Evolutionary conservation across 2,113 vertebrate genomes (phyloP).

Genomic region (Balaenoptera acutorostrata): DNA sequence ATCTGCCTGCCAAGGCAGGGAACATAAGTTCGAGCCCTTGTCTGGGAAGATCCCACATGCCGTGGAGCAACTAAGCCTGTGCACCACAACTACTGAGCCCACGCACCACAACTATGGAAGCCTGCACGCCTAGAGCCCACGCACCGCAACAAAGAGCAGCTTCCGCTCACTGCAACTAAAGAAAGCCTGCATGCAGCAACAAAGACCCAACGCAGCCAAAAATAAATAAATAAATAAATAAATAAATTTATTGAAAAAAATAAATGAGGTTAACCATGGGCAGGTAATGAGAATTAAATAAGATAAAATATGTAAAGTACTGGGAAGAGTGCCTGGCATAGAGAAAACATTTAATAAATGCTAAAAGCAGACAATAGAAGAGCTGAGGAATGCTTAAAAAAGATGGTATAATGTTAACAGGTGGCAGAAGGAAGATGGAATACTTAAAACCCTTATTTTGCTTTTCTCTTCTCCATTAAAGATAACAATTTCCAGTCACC

Average conservation of each 20-base stretch:
- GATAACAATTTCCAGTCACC: background rate
- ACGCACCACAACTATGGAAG: fast-evolving
- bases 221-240: too few species aligned
- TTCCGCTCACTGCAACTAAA: too few species aligned
- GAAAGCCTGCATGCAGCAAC: too few species aligned
- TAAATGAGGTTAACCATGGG: background rate
- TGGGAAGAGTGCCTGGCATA: background rate
- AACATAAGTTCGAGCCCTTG: too few species aligned
- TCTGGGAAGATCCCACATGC: too few species aligned
- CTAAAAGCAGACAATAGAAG: background rate
- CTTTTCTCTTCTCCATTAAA: background rate
- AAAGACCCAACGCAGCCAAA: too few species aligned
- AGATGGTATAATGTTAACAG: background rate
- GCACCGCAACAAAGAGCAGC: too few species aligned
- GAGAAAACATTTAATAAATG: background rate
- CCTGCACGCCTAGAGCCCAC: too few species aligned
- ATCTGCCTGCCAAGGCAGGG: too few species aligned
- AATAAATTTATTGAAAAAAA: too few species aligned
- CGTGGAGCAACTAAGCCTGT: too few species aligned
- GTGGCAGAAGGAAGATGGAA: background rate
- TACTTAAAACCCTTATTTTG: background rate
- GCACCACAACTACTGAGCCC: too few species aligned
- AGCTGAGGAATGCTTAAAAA: background rate
- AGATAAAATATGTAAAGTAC: background rate
- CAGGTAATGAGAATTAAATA: background rate